phyloP scores from a whole-genome alignment of 2,888 invertebrate species.

The Lochmaea capreae region DNA sequence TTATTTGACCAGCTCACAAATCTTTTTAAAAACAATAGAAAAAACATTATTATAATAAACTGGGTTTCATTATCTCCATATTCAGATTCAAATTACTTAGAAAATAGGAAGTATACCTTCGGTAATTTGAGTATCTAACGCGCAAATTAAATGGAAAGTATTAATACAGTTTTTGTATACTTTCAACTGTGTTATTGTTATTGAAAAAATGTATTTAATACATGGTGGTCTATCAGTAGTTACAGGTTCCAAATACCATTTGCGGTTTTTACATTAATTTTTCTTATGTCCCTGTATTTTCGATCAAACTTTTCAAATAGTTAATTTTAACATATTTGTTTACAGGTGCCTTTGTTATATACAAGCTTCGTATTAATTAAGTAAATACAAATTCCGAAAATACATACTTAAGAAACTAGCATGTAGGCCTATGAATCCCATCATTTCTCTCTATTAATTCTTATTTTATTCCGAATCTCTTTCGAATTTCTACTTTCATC shows the following conservation, averaged over 20 bases:
- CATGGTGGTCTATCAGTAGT: too few species aligned
- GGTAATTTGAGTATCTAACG: constrained; percentile 9
- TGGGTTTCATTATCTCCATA: neutral
- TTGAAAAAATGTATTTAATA: neutral
- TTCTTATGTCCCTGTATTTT: too few species aligned
- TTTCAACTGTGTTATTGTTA: neutral
- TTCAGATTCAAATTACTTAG: constrained; percentile 24
- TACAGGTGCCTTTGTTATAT: too few species aligned
- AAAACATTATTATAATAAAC: constrained; percentile 1
- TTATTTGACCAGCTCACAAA: neutral
- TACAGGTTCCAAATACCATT: neutral
- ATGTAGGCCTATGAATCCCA: too few species aligned
- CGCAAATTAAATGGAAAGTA: constrained; percentile 12
- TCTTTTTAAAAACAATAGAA: neutral
- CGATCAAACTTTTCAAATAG: too few species aligned
- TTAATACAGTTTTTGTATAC: neutral
- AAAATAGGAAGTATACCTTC: constrained; percentile 27
- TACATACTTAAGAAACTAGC: too few species aligned
- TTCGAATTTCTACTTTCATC: neutral
- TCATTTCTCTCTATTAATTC: too few species aligned
- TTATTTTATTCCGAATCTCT: neutral
- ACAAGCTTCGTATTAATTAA: too few species aligned
- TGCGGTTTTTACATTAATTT: too few species aligned
- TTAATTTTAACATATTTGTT: too few species aligned
- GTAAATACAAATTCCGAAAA: too few species aligned